Evolutionary conservation across 2,113 vertebrate species (phyloP).

Genomic region (Rhinoptilus africanus): DNA sequence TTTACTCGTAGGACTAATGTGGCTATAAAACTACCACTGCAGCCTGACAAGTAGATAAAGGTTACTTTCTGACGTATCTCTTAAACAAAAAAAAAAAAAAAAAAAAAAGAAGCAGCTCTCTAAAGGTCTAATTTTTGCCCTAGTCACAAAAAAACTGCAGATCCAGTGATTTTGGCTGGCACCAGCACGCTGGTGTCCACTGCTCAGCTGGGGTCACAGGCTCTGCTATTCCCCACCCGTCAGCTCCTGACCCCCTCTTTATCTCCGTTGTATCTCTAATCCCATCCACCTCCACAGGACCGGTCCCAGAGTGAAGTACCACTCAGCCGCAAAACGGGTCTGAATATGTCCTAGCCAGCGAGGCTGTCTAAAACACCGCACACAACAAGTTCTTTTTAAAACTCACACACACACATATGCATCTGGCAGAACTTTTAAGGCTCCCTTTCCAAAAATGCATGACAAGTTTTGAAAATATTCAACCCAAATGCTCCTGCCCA

Average conservation of each 20-base stretch:
- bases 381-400: neutral
- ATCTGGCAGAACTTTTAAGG: neutral
- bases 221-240: neutral
- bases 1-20: neutral
- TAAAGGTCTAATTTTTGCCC: neutral
- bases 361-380: accelerated
- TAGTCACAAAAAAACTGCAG: neutral
- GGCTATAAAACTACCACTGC: neutral
- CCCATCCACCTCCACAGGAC: neutral
- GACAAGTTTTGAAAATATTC: neutral
- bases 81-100: neutral
- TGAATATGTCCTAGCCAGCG: neutral
- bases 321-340: neutral
- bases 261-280: neutral
- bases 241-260: neutral
- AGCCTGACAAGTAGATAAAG: neutral
- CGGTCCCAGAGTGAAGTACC: neutral
- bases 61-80: neutral
- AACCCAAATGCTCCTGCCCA: neutral
- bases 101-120: neutral
- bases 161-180: neutral
- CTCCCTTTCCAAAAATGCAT: neutral
- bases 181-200: accelerated
- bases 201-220: neutral
- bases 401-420: neutral